Conservation (phyloP, 2,797 vertebrate genomes). For the Periophthalmus magnuspinnatus region DNA sequence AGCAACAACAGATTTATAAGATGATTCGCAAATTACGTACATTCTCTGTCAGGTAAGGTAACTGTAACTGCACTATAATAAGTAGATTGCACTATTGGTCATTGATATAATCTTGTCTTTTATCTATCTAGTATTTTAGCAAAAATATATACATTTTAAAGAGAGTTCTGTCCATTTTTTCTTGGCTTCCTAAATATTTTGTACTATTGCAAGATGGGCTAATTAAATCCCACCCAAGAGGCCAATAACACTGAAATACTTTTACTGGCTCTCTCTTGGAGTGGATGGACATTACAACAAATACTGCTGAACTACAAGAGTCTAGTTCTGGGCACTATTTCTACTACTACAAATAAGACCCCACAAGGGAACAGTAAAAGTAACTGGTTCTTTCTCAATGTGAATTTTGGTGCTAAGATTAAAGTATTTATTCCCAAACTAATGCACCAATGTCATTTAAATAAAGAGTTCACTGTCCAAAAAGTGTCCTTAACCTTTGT, state of each 20-base stretch:
- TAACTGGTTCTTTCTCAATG: background rate
- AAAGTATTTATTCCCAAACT: background rate
- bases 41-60: background rate
- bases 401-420: background rate
- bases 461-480: background rate
- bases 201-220: background rate
- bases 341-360: background rate
- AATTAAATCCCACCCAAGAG: background rate
- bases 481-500: background rate
- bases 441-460: background rate
- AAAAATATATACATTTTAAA: too few species aligned
- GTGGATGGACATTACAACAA: constrained; percentile 32
- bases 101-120: background rate
- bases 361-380: background rate
- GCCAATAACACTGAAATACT: background rate
- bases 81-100: background rate
- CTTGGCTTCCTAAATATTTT: background rate
- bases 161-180: too few species aligned
- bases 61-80: background rate
- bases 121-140: too few species aligned
- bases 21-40: background rate
- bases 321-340: background rate
- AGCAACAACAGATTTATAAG: background rate
- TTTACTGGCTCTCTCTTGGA: constrained; percentile 43
- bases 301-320: background rate